Conservation (phyloP, 2,888 invertebrate species). For the Ichneumoninae sp. region DNA sequence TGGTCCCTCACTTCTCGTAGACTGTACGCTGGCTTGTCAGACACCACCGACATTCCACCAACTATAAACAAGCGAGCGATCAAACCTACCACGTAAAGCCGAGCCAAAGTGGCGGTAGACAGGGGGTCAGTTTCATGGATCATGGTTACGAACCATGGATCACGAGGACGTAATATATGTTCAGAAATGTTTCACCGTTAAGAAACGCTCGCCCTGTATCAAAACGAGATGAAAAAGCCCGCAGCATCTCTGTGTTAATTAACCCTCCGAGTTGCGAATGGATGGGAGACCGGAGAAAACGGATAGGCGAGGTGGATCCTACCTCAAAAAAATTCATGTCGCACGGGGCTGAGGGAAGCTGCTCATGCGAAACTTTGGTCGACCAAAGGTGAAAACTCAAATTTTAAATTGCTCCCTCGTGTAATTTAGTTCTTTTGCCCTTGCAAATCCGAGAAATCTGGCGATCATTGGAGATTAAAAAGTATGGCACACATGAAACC, state of each 20-base stretch:
- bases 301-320: background rate
- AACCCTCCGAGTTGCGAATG: background rate
- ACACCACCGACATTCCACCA: slow-evolving; percentile 26
- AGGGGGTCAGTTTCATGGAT: background rate
- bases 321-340: background rate
- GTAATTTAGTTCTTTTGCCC: background rate
- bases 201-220: background rate
- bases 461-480: background rate
- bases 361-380: background rate
- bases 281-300: background rate
- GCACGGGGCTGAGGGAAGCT: background rate
- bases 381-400: background rate
- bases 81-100: background rate
- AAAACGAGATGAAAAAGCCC: background rate
- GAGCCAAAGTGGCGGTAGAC: background rate
- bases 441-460: background rate
- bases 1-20: slow-evolving; percentile 12
- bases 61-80: slow-evolving; percentile 1
- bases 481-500: background rate
- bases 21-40: slow-evolving; percentile 25
- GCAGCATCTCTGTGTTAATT: background rate
- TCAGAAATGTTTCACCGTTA: background rate
- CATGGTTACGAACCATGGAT: background rate
- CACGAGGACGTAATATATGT: background rate
- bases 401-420: background rate